Base-by-base conservation (phyloP, 2,888 invertebrate species). In the Macrostomum cliftonense region DNA sequence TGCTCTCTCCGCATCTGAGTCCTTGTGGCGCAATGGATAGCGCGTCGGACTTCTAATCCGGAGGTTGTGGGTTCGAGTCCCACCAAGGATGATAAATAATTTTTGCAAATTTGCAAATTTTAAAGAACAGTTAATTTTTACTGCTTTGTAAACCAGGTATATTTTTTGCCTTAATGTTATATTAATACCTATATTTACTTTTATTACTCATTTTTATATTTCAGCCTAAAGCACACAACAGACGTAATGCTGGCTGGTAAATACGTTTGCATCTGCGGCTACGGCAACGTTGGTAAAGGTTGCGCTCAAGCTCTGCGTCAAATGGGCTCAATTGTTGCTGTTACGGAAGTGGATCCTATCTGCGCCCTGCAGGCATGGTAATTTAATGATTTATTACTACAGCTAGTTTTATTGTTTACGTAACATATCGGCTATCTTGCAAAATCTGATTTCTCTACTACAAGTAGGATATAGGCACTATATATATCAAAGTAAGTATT, bases 231-330 rank as follows among this genome's bases (percentile, higher is more conserved):
- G 69, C 76, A 87, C 53, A 84, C 85, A 36, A 87, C 87, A 4
- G 93, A 93, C 64, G 78, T 91, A 12, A 93, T 93, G 91, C 89
- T 93, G 67, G 91, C 89, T 14, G 93, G 93, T 0, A 93, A 93
- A 65, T 89, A 91, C 73, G 84, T 88, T 0, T 81, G 86, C 0
- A 82, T 93, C 42, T 91, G 91, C 68, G 93, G 93, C 1, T 93
- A 91, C 65, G 93, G 93, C 1, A 91, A 93, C 73, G 88, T 91
- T 38, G 91, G 91, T 37, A 93, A 93, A 71, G 91, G 91, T 0
- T 91, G 91, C 71, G 86, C 87, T 56, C 87, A 89, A 67, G 88
- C 89, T 5, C 73, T 93, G n/a, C 88, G 88, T 71, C 89, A 88
- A 0, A 75, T 93, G 53, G 91, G 93, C 13, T 85, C 88, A 71